Base-by-base conservation (phyloP, 1,140 invertebrate genomes). In the Chironomus tepperi region DNA sequence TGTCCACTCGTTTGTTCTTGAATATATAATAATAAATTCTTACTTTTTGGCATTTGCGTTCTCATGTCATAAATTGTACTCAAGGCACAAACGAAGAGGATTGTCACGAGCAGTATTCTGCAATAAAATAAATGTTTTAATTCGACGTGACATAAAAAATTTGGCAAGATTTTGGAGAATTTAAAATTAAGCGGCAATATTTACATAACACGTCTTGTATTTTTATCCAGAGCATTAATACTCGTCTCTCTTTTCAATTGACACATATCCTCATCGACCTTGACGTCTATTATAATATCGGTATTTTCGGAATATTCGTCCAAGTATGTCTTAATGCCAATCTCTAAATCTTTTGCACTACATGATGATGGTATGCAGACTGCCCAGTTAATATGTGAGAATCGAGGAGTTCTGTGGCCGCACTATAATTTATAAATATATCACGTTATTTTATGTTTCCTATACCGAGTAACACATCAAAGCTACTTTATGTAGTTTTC, bases 331-430 rank as follows among this genome's bases (percentile, higher is more conserved):
- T 77, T 76, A 18, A 89, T 78, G 19, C 84, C 85, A 3, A 83
- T 79, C 77, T 88, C 83, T 5, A 89, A 79, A 78, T 89, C 88
- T 34, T 80, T 78, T 43, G 86, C 79, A 67, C 84, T 83, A 78
- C 88, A 89, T 1, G 85, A 84, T 34, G 83, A 83, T 9, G 88
- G 88, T 3, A 88, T 84, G 76, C 88, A 89, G 2, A 89, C 78
- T 0, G 85, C 88, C 88, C 88, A 89, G 74, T 88, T 83, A 10
- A 88, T 84, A 47, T 84, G 87, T 15, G 87, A 88, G 77, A 86
- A 87, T 67, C 86, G 79, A 0, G 88, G 88, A 0, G 89, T 85
- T 43, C 88, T 79, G 78, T 89, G 88, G 16, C 88, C 88, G 77
- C 87, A 86, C 88, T 89, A 80, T 12, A 83, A 83, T 74, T 78